Conservation (phyloP, 2,797 vertebrate species). For the Buceros bicornis region DNA sequence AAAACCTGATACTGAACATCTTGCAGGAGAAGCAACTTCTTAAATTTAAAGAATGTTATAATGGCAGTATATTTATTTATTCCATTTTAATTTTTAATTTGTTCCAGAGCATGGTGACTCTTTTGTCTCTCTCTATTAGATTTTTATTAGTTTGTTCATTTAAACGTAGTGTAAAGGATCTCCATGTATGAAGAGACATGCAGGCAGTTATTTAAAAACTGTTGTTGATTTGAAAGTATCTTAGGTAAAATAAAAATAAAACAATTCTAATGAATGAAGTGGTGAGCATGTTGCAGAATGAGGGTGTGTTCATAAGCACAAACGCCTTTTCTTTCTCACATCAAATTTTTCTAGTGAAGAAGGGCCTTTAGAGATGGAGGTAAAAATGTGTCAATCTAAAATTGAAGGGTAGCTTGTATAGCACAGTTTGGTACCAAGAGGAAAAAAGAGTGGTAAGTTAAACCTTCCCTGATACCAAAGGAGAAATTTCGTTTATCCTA, state of each 20-base stretch:
- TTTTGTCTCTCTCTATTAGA: background rate
- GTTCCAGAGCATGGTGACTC: background rate
- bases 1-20: background rate
- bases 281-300: background rate
- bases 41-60: background rate
- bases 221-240: background rate
- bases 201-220: background rate
- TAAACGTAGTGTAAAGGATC: background rate
- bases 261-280: background rate
- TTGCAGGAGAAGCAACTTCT: background rate
- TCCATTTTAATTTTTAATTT: background rate
- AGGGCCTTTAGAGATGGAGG: background rate
- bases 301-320: background rate
- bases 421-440: background rate
- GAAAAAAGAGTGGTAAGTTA: background rate
- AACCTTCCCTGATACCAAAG: background rate
- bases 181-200: background rate
- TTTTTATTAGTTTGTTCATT: background rate
- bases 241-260: background rate
- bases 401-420: background rate
- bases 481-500: background rate
- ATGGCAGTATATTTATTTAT: background rate
- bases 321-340: background rate
- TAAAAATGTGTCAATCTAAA: background rate
- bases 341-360: background rate